phyloP scores from a whole-genome alignment of 2,113 vertebrate genomes.

The Clinocottus analis region DNA sequence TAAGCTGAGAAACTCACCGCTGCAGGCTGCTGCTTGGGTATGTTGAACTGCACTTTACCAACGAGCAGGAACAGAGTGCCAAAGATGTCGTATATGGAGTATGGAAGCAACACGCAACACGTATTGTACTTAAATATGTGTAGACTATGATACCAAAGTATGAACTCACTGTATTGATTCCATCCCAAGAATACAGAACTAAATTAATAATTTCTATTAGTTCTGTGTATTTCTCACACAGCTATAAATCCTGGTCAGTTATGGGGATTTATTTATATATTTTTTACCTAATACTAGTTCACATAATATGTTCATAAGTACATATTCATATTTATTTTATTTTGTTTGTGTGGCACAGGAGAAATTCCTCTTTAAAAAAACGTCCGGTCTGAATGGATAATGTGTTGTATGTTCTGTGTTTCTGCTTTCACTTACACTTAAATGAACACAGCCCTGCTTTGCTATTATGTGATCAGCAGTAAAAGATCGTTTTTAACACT shows the following conservation, averaged over 20 bases:
- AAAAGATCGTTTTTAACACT: neutral
- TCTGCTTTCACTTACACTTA: constrained; percentile 2
- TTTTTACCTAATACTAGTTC: constrained; percentile 16
- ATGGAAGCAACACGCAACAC: constrained; percentile 27
- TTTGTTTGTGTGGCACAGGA: constrained; percentile 12
- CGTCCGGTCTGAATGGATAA: too few relatives aligned
- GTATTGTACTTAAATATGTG: constrained; percentile 3
- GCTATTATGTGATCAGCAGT: neutral
- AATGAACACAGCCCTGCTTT: neutral
- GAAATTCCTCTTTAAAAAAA: neutral
- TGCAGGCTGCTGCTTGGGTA: constrained; percentile 22
- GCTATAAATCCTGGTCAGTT: constrained; percentile 67
- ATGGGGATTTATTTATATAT: constrained; percentile 44
- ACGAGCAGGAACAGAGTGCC: neutral
- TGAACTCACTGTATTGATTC: constrained; percentile 60
- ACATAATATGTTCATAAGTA: constrained; percentile 43
- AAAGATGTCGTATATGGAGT: neutral
- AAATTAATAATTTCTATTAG: constrained; percentile 64
- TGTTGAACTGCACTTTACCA: constrained; percentile 30
- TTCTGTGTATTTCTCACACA: constrained; percentile 39
- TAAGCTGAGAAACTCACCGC: constrained; percentile 52
- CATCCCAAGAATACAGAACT: constrained; percentile 31
- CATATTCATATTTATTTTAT: constrained; percentile 30
- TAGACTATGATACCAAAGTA: constrained; percentile 28
- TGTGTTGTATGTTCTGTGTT: neutral